These are phyloP conservation scores for Camponotus floridanus DNA, from an alignment of 1,140 invertebrate species.

Conservation along the genomic window DNA sequence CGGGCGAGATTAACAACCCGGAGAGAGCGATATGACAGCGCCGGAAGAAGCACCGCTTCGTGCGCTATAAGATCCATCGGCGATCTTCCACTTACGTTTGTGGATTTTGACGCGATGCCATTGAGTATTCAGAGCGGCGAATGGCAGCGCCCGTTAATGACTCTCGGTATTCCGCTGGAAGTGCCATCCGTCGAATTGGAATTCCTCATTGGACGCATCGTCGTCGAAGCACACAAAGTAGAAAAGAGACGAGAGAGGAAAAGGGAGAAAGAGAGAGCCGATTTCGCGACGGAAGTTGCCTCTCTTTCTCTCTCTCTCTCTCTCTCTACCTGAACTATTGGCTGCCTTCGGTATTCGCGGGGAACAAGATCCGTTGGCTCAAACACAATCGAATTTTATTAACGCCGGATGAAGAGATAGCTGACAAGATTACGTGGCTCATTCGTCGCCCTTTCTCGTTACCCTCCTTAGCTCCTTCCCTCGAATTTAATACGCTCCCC, in stretches of 20 bases:
- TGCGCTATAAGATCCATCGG: constrained; percentile 6
- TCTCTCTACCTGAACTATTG: constrained; percentile 36
- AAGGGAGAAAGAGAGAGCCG: constrained; percentile 7
- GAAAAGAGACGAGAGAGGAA: neutral
- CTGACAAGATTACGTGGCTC: constrained; percentile 42
- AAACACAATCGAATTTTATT: constrained; percentile 53
- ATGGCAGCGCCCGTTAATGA: constrained; percentile 55
- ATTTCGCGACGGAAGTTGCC: constrained; percentile 11
- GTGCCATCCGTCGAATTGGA: constrained; percentile 55
- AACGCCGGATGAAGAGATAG: constrained; percentile 30
- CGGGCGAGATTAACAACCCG: constrained; percentile 3
- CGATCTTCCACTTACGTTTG: constrained; percentile 55
- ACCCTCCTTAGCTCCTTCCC: neutral
- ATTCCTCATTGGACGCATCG: constrained; percentile 51
- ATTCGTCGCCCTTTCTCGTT: neutral
- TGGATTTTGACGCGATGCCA: constrained; percentile 53
- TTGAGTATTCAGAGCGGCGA: constrained; percentile 59
- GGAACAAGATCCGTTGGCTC: neutral
- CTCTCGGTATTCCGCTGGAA: constrained; percentile 51
- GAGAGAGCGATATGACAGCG: neutral
- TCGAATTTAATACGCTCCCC: constrained; percentile 32
- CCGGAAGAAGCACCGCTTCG: neutral
- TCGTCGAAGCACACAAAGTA: constrained; percentile 36
- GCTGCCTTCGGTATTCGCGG: constrained; percentile 30
- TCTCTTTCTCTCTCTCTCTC: constrained; percentile 8